phyloP scores from a whole-genome alignment of 2,888 invertebrate species.

The Pandemis corylana region DNA sequence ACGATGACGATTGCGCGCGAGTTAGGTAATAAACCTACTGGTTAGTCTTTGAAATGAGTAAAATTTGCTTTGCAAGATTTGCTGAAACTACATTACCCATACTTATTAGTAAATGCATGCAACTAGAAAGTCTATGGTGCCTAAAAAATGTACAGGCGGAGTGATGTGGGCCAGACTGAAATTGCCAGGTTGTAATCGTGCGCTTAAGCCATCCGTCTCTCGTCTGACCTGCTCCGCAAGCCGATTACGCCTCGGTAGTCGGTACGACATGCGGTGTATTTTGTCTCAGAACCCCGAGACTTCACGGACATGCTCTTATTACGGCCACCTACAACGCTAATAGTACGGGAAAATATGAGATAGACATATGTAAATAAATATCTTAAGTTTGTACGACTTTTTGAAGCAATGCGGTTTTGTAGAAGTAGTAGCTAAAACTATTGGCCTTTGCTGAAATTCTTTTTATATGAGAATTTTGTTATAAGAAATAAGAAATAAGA shows the following conservation, averaged over 20 bases:
- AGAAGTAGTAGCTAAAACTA: too few relatives aligned
- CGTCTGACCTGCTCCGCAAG: constrained; percentile 60
- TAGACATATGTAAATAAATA: neutral
- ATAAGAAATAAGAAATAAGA: too few relatives aligned
- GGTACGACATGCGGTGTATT: constrained; percentile 52
- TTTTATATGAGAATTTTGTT: too few relatives aligned
- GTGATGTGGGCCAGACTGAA: constrained; percentile 6
- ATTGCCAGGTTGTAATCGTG: constrained; percentile 30
- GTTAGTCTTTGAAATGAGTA: too few relatives aligned
- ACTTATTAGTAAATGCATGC: too few relatives aligned
- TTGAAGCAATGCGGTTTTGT: too few relatives aligned
- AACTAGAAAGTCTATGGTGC: too few relatives aligned
- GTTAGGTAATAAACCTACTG: too few relatives aligned
- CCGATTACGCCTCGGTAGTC: constrained; percentile 59
- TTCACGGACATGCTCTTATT: constrained; percentile 40
- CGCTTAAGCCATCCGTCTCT: constrained; percentile 40
- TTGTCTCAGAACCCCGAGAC: constrained; percentile 55
- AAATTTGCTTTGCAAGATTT: too few relatives aligned
- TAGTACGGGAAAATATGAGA: neutral
- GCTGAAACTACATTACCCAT: neutral
- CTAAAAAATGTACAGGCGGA: neutral
- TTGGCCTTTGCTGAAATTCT: too few relatives aligned
- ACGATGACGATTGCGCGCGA: too few relatives aligned
- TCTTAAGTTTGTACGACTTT: too few relatives aligned
- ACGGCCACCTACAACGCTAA: neutral